Base-by-base conservation (phyloP, 2,888 invertebrate genomes). In the Torymus tubicola region DNA sequence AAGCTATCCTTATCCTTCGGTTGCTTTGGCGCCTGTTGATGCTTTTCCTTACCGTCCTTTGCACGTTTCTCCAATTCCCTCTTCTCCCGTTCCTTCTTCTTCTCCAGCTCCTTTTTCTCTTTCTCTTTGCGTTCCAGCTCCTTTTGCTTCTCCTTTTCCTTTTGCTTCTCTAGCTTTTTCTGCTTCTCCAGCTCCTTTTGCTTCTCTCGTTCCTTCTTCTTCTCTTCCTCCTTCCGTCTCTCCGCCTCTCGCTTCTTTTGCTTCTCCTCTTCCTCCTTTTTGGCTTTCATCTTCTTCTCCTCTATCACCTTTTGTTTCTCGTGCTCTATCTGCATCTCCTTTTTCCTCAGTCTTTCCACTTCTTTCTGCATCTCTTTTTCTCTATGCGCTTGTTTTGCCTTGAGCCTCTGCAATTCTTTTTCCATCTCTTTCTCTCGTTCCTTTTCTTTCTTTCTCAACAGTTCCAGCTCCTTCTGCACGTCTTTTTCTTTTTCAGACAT, bases 391-490 rank as follows among this genome's bases (percentile, higher is more conserved):
- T 82, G 79, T 71, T 75, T 80, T 53, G 61, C 65, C n/a, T 80
- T 79, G 57, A 84, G 80, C 63, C 81, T 71, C 60, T 83, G 78
- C 77, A 79, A 13, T 70, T 83, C 82, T 21, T 81, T 83, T 18
- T 75, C 70, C 55, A 72, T 55, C 63, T 81, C 83, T 60, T 80
- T 82, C 65, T 85, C 80, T 16, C 81, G 68, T 14, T 81, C 80
- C 21, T 50, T 53, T 61, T 82, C 80, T 52, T 82, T 82, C 68
- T 77, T 78, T 58, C 64, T 81, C 77, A 81, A 72, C 16, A 68
- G 58, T 65, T 77, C 80, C 58, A 82, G 42, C 60, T 82, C 81
- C 57, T 63, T 74, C 68, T 76, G 80, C 53, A 79, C 64, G 24
- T 75, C 71, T 63, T 80, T 79, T 58, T 79, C 80, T 57, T 74